Base-by-base conservation (phyloP, 1,140 invertebrate species). In the Mesaphorura yosii region DNA sequence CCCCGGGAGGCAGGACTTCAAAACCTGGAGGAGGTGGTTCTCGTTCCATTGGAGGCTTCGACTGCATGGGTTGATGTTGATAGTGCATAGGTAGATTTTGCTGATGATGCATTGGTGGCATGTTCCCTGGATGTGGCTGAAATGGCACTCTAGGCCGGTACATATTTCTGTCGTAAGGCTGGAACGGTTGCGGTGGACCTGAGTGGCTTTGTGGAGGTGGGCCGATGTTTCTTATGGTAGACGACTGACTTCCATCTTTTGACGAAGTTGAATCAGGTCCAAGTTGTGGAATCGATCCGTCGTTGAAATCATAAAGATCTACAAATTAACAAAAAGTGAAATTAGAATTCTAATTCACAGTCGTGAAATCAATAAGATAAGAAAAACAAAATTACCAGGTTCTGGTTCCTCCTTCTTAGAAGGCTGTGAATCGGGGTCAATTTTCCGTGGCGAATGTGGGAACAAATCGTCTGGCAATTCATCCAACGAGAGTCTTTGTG, bases 291-390 rank as follows among this genome's bases (percentile, higher is more conserved):
- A 57, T 48, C 4, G 60, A 56, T 17, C 53, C 53, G 28, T 63
- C 60, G 27, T 59, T 59, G 28, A 63, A 63, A 53, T 63, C 57
- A 41, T 63, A 63, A 23, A 63, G 44, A 53, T 59, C 60, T 22
- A 34, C 4, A 22, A 46, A n/a, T n/a, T 19, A 26, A 19, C 15
- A 46, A 46, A 27, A 42, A 42, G 23, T 42, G 44, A 5, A 46
- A 7, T 46, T 25, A 6, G 7, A 46, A 46, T 46, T 23, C 7
- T 15, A 15, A n/a, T n/a, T n/a, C n/a, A n/a, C n/a, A n/a, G n/a
- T n/a, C n/a, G n/a, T n/a, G n/a, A n/a, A n/a, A n/a, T n/a, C n/a
- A n/a, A n/a, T n/a, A n/a, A n/a, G n/a, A n/a, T n/a, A n/a, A n/a
- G n/a, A n/a, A n/a, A n/a, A n/a, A n/a, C n/a, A n/a, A n/a, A n/a